A percentile compares a stretch with the other conserved stretches of the same genome.
phyloP scores from a whole-genome alignment of 2,113 vertebrate genomes.

The Cromileptes altivelis region DNA sequence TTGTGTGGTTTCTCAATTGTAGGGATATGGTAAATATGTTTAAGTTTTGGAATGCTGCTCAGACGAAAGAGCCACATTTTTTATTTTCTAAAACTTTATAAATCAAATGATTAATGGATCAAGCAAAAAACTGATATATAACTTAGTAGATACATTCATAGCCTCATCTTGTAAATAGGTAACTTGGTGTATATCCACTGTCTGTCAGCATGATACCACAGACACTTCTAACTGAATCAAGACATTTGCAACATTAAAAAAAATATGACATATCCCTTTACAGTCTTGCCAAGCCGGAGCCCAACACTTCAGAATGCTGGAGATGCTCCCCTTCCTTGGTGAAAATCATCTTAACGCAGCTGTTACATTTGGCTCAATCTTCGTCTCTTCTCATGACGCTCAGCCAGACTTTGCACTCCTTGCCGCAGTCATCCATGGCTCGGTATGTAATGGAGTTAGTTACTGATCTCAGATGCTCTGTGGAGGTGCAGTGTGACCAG shows the following conservation, averaged over 20 bases:
- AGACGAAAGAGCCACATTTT: background rate
- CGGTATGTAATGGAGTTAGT: constrained; percentile 15
- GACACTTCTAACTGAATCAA: constrained; percentile 50
- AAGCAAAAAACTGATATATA: background rate
- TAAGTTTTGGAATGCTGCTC: background rate
- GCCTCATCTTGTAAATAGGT: background rate
- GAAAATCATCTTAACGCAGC: constrained; percentile 63
- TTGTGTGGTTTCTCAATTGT: background rate
- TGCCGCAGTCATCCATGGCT: constrained; percentile 18
- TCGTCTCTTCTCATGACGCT: constrained; percentile 54
- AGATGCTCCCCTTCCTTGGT: constrained; percentile 32
- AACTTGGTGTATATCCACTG: background rate
- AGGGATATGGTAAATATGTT: background rate
- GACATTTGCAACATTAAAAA: constrained; percentile 44
- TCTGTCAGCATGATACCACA: constrained; percentile 4
- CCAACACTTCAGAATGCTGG: constrained; percentile 48
- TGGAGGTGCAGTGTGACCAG: background rate
- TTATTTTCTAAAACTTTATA: background rate
- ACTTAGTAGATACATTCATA: background rate
- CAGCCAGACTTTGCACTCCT: constrained; percentile 51
- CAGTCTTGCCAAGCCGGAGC: constrained; percentile 54
- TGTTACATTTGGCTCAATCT: constrained; percentile 70
- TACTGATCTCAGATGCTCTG: constrained; percentile 26
- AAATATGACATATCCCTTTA: constrained; percentile 49
- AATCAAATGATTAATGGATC: background rate